These are phyloP conservation scores for Calypte anna DNA, from an alignment of 2,113 vertebrate species.

Conservation along the genomic window DNA sequence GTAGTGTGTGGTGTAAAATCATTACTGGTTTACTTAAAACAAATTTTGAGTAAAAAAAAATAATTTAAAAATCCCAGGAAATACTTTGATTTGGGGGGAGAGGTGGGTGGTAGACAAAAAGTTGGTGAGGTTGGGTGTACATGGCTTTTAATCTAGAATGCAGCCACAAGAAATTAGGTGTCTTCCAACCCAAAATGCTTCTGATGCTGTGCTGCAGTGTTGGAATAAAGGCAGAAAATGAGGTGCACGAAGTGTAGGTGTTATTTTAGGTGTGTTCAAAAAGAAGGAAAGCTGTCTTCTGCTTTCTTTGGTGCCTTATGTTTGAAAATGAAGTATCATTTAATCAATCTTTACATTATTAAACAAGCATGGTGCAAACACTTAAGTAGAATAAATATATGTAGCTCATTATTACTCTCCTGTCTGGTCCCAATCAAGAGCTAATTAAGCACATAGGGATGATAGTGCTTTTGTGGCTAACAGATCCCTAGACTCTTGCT, in stretches of 20 bases:
- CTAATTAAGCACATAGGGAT: background rate
- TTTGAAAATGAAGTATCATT: background rate
- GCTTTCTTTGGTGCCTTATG: background rate
- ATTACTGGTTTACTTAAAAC: background rate
- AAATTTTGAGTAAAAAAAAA: background rate
- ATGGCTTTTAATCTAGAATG: background rate
- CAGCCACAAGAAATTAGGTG: background rate
- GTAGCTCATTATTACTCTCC: background rate
- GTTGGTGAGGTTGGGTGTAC: accelerated
- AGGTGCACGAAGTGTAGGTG: background rate
- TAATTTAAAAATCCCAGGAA: background rate
- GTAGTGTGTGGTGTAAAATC: background rate
- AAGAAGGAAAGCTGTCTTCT: background rate
- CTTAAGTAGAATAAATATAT: background rate
- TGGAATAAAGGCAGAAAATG: background rate
- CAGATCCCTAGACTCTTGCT: background rate
- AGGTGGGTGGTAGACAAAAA: background rate
- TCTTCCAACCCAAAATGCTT: background rate
- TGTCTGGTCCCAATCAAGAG: background rate
- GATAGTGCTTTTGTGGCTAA: background rate
- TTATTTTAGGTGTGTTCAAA: background rate
- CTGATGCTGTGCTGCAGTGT: background rate
- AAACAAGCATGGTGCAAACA: background rate
- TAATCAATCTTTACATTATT: background rate
- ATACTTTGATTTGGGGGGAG: background rate